These are phyloP conservation scores for Aphaenogaster rudis DNA, from an alignment of 1,140 invertebrate species.

Conservation along the genomic window DNA sequence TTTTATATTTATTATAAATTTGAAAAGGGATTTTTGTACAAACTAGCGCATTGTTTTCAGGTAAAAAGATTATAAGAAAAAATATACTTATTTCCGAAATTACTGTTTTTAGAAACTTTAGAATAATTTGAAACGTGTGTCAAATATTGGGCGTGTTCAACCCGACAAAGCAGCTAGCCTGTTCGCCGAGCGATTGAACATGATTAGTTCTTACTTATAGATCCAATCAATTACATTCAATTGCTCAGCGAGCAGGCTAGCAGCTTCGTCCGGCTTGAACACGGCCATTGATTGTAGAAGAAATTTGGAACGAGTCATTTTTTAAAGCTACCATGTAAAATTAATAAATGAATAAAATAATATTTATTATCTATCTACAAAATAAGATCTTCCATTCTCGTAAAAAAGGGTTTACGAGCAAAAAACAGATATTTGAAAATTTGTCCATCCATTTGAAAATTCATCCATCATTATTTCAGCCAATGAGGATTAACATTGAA, in stretches of 20 bases:
- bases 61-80: neutral
- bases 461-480: neutral
- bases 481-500: neutral
- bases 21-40: neutral
- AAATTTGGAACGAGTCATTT: neutral
- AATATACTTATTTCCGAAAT: neutral
- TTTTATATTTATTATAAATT: constrained; percentile 2
- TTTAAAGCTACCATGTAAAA: neutral
- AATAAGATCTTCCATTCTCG: neutral
- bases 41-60: neutral
- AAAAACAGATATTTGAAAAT: neutral
- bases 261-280: too few relatives aligned
- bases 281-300: neutral
- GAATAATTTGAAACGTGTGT: neutral
- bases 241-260: too few relatives aligned
- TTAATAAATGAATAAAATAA: constrained; percentile 20
- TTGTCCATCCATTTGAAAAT: neutral
- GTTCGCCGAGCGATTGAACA: too few relatives aligned
- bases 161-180: too few relatives aligned
- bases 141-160: neutral
- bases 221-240: too few relatives aligned
- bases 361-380: neutral
- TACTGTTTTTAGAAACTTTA: neutral
- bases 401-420: neutral
- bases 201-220: too few relatives aligned